Base-by-base conservation (phyloP, 30 jellyfish, hydroid and myxozoan species). In the Mastigias papua region DNA sequence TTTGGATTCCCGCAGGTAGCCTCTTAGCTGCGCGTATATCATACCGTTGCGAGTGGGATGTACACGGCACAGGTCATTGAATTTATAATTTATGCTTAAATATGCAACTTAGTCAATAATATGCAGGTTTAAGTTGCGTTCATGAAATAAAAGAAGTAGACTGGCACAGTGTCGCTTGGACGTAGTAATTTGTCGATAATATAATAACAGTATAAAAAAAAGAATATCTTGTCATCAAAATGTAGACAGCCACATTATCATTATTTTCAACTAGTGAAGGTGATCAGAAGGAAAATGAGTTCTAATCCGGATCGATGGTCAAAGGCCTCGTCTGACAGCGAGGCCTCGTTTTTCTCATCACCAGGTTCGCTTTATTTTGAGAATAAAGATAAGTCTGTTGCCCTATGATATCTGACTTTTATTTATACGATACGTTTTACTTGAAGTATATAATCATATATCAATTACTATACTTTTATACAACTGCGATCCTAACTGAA, bases 311-410 rank as follows among this genome's bases (percentile, higher is more conserved):
- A 93, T 89, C 75, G 98, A 16, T 93, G 98, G 98, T 93, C 98
- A 28, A 93, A 93, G 91, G 96, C 97, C 68, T 93, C 98, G 42
- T 87, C 97, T 78, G 98, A 93, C 79, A 93, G 98, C 82, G 98
- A 93, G 86, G 98, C 98, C 80, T 93, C 98, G 28, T 80, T 93
- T 86, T 76, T 93, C 91, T 81, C 91, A 11, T 73, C 86, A 50
- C 89, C 90, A 80, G 97, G 97, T 89, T 69, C 23, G 92, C 28
- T 54, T 35, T 48, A n/a, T n/a, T n/a, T n/a, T n/a, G n/a, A n/a
- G n/a, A n/a, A n/a, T n/a, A n/a, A n/a, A n/a, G n/a, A n/a, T n/a
- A n/a, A n/a, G n/a, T n/a, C n/a, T n/a, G n/a, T n/a, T n/a, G n/a
- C n/a, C n/a, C n/a, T n/a, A n/a, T n/a, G n/a, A n/a, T n/a, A n/a